Base-by-base conservation (phyloP, 2,888 invertebrate genomes). In the Agrotis segetum region DNA sequence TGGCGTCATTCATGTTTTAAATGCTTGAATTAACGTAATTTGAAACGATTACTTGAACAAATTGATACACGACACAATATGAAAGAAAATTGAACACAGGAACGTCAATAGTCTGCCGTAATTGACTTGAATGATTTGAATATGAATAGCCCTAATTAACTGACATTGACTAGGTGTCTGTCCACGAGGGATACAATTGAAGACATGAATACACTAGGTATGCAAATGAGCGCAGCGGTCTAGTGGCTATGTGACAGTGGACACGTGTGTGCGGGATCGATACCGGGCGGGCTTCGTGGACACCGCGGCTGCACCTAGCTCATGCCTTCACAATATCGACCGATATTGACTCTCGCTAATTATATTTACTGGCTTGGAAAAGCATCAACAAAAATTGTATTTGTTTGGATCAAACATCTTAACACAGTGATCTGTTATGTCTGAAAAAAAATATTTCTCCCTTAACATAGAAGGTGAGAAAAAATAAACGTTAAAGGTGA, bases 211-310 rank as follows among this genome's bases (percentile, higher is more conserved):
- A 59, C 58, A 66, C 53, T 34, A 53, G 58, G 52, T 40, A 85
- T 80, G 75, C 73, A 80, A 85, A 85, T 85, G 67, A 58, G 70
- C 53, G 47, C 60, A 64, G 44, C 50, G 29, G 9, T 70, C 52
- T 56, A n/a, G 66, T 53, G n/a, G 49, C 58, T 66, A n/a, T 65
- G 58, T 55, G 58, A 29, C 62, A 13, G 69, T 52, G 70, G 67
- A 63, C 81, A 79, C 66, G 67, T 67, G 71, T 69, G 79, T 70
- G 69, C 24, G 46, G 83, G 83, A 78, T 85, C 85, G 68, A 85
- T 84, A 84, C 65, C 47, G 46, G 29, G 56, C 65, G 59, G 62
- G 58, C 56, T 59, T 29, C 71, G 80, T 46, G 68, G 78, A 66
- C 67, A 67, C 47, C 40, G 61, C 47, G 53, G 40, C 64, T 71